A percentile compares a stretch with the other conserved stretches of the same genome.
Conservation (phyloP, 1,140 invertebrate species). For the Calliopsis andreniformis region DNA sequence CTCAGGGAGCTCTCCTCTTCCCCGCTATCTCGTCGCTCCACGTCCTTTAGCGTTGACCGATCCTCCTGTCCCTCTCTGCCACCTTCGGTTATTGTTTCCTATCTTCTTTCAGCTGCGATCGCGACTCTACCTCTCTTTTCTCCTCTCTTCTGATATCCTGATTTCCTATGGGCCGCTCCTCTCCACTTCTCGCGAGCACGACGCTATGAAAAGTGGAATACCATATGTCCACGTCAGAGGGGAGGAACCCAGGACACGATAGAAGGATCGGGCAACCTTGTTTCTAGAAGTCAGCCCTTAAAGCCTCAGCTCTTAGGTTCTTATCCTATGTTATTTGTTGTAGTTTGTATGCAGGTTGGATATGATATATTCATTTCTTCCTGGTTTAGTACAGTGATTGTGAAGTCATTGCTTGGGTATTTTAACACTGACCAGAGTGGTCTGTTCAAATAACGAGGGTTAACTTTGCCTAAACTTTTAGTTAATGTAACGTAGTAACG, state of each 20-base stretch:
- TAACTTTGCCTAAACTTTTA: too few relatives aligned
- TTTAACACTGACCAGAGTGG: too few relatives aligned
- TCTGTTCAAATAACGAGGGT: too few relatives aligned
- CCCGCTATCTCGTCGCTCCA: slow-evolving; percentile 6
- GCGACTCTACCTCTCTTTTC: background rate
- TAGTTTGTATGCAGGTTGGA: background rate
- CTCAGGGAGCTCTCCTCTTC: slow-evolving; percentile 50
- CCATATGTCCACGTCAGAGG: slow-evolving; percentile 72
- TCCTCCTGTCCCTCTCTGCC: slow-evolving; percentile 1
- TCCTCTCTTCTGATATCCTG: slow-evolving; percentile 1
- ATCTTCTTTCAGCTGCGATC: background rate
- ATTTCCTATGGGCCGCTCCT: slow-evolving; percentile 4
- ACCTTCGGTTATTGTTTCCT: slow-evolving; percentile 21
- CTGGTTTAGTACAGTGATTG: too few relatives aligned
- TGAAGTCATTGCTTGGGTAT: too few relatives aligned
- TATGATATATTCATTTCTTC: too few relatives aligned
- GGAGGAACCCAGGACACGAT: slow-evolving; percentile 43
- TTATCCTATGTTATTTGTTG: too few relatives aligned
- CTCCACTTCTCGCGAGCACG: slow-evolving; percentile 16
- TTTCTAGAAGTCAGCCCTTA: slow-evolving; percentile 17
- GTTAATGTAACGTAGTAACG: too few relatives aligned
- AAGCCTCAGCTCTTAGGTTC: background rate
- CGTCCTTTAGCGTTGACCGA: slow-evolving; percentile 26
- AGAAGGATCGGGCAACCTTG: slow-evolving; percentile 29
- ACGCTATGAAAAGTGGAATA: slow-evolving; percentile 70